Percentiles rank a stretch among this genome's conserved stretches.
phyloP scores from a whole-genome alignment of 2,113 vertebrate genomes.

The Illadopsis cleaveri region DNA sequence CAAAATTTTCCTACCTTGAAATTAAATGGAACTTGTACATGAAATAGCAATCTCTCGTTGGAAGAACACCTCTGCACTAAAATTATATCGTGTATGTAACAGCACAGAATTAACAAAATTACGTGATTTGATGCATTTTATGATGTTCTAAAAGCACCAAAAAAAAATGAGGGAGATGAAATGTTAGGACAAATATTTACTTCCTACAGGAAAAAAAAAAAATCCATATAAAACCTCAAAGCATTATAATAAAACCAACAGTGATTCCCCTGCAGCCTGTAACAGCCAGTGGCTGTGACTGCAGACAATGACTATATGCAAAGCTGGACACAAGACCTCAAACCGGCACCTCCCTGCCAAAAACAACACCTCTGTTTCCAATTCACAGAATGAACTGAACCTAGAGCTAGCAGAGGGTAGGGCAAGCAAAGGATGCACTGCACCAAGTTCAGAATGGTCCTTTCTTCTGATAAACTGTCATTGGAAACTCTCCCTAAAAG shows the following conservation, averaged over 20 bases:
- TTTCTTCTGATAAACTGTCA: not conserved
- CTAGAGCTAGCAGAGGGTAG: not conserved
- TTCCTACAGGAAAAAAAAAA: not conserved
- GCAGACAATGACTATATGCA: accelerated
- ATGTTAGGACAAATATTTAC: not conserved
- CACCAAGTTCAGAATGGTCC: not conserved
- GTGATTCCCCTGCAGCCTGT: not conserved
- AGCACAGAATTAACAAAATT: not conserved
- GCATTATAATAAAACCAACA: not conserved
- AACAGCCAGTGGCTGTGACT: not conserved
- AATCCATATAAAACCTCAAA: not conserved
- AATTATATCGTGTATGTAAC: not conserved
- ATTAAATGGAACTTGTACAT: not conserved
- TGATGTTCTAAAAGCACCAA: not conserved
- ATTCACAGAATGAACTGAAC: not conserved
- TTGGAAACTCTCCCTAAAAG: not conserved
- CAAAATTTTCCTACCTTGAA: not conserved
- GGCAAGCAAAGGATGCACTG: not conserved
- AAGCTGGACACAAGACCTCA: not conserved
- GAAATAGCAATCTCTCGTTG: accelerated
- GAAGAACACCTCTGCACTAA: not conserved
- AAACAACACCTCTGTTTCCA: not conserved
- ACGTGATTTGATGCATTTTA: not conserved
- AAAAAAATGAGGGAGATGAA: not conserved
- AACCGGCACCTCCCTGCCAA: not conserved